These are phyloP conservation scores for Macrochelys suwanniensis DNA, from an alignment of 2,797 vertebrate species.

Conservation along the genomic window DNA sequence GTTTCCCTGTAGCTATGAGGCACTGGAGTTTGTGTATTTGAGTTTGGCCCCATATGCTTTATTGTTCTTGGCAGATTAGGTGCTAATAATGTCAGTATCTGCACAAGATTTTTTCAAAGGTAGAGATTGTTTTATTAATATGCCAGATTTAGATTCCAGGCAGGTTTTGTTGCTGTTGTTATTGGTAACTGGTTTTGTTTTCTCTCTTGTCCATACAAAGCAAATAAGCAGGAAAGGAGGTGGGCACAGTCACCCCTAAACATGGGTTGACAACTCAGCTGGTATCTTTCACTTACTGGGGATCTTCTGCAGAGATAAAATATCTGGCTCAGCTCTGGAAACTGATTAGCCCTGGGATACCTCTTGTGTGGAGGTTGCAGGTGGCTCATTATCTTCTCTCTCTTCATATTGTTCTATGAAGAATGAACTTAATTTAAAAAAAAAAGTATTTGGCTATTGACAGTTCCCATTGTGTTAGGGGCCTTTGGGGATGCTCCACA, in stretches of 20 bases:
- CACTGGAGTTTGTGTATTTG: not conserved
- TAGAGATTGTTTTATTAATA: not conserved
- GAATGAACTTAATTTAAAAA: constrained; percentile 47
- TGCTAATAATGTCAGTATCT: not conserved
- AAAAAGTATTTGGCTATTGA: not conserved
- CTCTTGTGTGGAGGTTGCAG: not conserved
- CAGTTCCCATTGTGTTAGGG: not conserved
- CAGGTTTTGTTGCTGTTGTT: not conserved
- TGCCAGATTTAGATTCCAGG: not conserved
- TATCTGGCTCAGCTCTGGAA: not conserved
- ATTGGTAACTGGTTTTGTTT: not conserved
- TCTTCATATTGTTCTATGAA: constrained; percentile 27
- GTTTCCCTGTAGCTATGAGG: not conserved
- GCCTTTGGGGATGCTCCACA: not conserved
- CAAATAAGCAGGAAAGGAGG: not conserved
- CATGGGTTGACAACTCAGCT: not conserved
- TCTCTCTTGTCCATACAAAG: not conserved
- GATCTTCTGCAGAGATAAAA: not conserved
- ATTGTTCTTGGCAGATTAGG: accelerated
- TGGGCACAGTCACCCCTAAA: not conserved
- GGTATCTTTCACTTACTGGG: not conserved
- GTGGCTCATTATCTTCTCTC: constrained; percentile 36
- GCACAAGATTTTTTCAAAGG: not conserved
- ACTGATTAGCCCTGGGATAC: constrained; percentile 16
- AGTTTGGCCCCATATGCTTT: not conserved